Percentiles rank a stretch among this genome's conserved stretches.
Conservation (phyloP, 2,113 vertebrate species). For the Murina feae region DNA sequence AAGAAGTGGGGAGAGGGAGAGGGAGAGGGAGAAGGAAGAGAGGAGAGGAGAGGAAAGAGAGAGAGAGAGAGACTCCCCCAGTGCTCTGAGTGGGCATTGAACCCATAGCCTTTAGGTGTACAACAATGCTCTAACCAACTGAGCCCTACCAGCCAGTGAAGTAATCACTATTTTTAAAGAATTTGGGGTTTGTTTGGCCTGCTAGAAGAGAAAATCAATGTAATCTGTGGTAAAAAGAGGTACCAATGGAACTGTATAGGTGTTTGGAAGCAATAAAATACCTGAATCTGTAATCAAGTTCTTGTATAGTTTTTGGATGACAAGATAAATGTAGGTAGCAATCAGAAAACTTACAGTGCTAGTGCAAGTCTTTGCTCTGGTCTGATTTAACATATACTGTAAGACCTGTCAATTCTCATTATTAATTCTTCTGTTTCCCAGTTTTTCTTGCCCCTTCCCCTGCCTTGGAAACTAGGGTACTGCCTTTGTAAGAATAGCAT, state of each 20-base stretch:
- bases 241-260: not conserved
- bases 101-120: too few species aligned
- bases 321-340: slow-evolving; percentile 9
- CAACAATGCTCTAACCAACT: too few species aligned
- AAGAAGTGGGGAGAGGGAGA: too few species aligned
- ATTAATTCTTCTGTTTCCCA: slow-evolving; percentile 59
- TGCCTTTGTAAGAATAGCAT: slow-evolving; percentile 61
- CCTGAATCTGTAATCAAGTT: not conserved
- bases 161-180: slow-evolving; percentile 12
- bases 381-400: slow-evolving; percentile 41
- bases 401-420: slow-evolving; percentile 47
- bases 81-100: too few species aligned
- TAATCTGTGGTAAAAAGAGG: not conserved
- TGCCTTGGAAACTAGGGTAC: slow-evolving; percentile 39
- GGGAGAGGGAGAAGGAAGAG: too few species aligned
- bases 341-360: not conserved
- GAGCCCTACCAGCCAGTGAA: not conserved
- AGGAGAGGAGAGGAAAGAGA: too few species aligned
- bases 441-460: slow-evolving; percentile 48
- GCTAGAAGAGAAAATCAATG: not conserved
- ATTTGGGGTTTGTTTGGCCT: not conserved
- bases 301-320: slow-evolving; percentile 4
- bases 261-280: not conserved
- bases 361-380: slow-evolving; percentile 29
- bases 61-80: too few species aligned